Evolutionary conservation across 2,113 vertebrate genomes (phyloP).

Genomic region (Herpetotheres cachinnans): DNA sequence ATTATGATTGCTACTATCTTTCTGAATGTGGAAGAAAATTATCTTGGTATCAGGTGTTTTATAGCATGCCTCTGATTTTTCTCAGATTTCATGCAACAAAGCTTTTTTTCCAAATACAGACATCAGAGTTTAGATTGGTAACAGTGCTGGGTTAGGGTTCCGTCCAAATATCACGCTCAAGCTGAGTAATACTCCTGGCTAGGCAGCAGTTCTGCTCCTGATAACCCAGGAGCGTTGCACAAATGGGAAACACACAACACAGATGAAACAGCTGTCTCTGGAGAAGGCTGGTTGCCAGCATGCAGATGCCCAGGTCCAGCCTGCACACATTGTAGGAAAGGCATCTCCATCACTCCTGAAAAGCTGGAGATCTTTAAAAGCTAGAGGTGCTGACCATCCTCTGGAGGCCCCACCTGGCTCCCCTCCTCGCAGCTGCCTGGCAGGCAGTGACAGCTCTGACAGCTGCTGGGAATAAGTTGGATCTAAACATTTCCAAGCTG

Average conservation of each 20-base stretch:
- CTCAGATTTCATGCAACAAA: background rate
- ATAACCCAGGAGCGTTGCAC: background rate
- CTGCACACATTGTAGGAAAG: fast-evolving
- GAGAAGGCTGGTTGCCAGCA: background rate
- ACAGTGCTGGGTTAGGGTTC: background rate
- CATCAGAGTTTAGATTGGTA: background rate
- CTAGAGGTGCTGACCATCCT: background rate
- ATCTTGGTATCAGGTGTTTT: background rate
- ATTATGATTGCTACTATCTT: background rate
- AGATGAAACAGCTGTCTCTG: fast-evolving
- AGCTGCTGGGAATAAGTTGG: fast-evolving
- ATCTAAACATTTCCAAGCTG: background rate
- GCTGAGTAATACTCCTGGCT: background rate
- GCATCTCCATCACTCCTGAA: background rate
- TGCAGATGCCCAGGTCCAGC: background rate
- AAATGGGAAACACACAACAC: background rate
- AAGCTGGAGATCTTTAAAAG: background rate
- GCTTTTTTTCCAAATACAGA: fast-evolving
- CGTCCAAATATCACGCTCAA: background rate
- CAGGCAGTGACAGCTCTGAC: background rate
- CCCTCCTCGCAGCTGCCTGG: background rate
- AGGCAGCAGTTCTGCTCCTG: background rate
- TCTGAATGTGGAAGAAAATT: background rate
- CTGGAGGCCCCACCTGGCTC: background rate
- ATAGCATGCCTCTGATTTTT: background rate